Evolutionary conservation across 2,113 vertebrate genomes (phyloP), one percentile per base, ranked within the genome.

Genomic region (Columba livia): DNA sequence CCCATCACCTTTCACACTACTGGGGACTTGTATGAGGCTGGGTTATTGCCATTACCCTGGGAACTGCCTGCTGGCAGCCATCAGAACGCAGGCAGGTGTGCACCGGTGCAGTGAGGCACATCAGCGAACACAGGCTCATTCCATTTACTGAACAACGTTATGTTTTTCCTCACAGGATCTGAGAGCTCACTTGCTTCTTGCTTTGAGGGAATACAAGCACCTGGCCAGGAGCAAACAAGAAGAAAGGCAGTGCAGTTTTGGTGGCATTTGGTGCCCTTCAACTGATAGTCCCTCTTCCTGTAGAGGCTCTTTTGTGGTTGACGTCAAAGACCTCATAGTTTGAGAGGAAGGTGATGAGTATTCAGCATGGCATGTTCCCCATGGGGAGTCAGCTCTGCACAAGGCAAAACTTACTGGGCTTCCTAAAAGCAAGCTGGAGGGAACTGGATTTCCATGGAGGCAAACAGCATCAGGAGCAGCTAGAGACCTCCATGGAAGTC

Each of bases 11-110:
- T 71, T 85, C 86, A 29, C 88, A 75, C 15, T 36, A 8, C 77
- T 72, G 66, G 85, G 79, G 75, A 91, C 69, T 51, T 57, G 61
- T 57, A 42, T 61, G 50, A 50, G 88, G 10, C 69, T 48, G 83
- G 75, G 79, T 81, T 93, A 90, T 80, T 96, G 90, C 85, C 69
- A 75, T 81, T 81, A 90, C 70, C 90, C 53, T 79, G 28, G 61
- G 79, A 95, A 92, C 10, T 93, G 73, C 79, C 71, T 80, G 60
- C 85, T 89, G 85, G 71, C 90, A 94, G 88, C 67, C 67, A 48
- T 72, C 36, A 5, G 8, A 29, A 24, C 15, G 19, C 60, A 57
- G 84, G 77, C 65, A 58, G 88, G 56, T 78, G 72, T 58, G 79
- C 85, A 48, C 24, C 0, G 4, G 61, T 50, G 74, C 93, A 51